Evolutionary conservation across 1,140 invertebrate genomes (phyloP).

Genomic region (Drosophila oshimai): DNA sequence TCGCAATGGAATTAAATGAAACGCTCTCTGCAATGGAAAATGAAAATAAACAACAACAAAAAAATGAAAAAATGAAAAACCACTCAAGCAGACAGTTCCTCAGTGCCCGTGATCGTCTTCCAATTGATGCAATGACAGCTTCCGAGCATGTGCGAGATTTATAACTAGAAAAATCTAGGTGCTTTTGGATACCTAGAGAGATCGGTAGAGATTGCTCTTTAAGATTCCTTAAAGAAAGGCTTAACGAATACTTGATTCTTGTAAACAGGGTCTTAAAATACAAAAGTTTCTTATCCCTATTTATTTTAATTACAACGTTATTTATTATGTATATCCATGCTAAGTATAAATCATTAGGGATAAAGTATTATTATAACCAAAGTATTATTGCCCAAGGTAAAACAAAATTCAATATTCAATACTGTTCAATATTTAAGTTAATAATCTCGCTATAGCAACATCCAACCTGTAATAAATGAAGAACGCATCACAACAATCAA

Average conservation of each 20-base stretch:
- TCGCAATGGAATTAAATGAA: not conserved
- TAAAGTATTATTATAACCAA: too few species aligned
- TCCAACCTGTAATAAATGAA: not conserved
- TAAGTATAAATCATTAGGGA: too few species aligned
- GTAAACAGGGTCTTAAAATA: too few species aligned
- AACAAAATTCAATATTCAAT: too few species aligned
- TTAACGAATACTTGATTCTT: too few species aligned
- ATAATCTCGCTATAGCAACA: not conserved
- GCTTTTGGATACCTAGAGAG: not conserved
- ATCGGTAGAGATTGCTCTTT: too few species aligned
- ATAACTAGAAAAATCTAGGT: not conserved
- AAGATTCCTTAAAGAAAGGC: too few species aligned
- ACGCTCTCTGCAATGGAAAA: slow-evolving; percentile 7
- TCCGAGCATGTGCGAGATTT: not conserved
- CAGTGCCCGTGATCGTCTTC: slow-evolving; percentile 1
- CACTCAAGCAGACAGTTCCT: slow-evolving; percentile 43
- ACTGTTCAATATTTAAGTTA: not conserved
- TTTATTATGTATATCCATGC: too few species aligned
- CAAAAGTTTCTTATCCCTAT: too few species aligned
- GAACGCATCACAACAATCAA: not conserved
- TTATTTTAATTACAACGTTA: too few species aligned
- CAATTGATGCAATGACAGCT: slow-evolving; percentile 13
- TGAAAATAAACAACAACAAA: not conserved
- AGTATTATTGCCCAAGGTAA: too few species aligned
- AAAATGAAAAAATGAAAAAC: slow-evolving; percentile 11